Percentiles rank a stretch among this genome's conserved stretches.
Evolutionary conservation across 2,888 invertebrate species (phyloP).

Genomic region (Beris morrisii): DNA sequence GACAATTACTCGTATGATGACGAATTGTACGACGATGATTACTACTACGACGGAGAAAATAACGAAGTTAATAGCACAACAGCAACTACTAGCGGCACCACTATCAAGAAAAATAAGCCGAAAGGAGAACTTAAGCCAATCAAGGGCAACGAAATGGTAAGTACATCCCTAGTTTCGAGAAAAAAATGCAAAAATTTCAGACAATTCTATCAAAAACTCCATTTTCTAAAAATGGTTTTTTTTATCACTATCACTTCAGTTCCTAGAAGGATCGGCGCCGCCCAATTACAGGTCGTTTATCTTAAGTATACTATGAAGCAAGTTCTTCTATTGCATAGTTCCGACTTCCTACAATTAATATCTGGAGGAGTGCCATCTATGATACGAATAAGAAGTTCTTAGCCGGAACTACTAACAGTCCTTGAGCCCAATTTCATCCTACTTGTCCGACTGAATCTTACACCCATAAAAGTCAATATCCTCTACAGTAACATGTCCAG

Average conservation of each 20-base stretch:
- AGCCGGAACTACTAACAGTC: no score
- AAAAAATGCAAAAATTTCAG: not conserved
- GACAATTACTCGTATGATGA: constrained; percentile 36
- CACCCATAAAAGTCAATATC: no score
- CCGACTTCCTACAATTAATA: no score
- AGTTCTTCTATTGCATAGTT: no score
- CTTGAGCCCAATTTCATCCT: no score
- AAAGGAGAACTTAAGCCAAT: constrained; percentile 23
- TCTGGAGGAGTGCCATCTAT: no score
- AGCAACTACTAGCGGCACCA: not conserved
- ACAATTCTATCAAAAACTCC: no score
- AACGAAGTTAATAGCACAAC: constrained; percentile 44
- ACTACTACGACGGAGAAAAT: constrained; percentile 44
- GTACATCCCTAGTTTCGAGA: not conserved
- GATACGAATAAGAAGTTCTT: no score
- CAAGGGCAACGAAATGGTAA: constrained; percentile 25
- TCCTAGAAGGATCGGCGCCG: no score
- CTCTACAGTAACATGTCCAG: no score
- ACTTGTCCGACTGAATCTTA: no score
- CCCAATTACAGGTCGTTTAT: not conserved
- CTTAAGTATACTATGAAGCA: no score
- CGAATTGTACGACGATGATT: constrained; percentile 41
- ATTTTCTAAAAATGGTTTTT: not conserved
- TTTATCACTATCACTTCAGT: not conserved
- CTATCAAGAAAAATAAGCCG: constrained; percentile 4